A percentile compares a stretch with the other conserved stretches of the same genome.
Evolutionary conservation across 2,888 invertebrate species (phyloP).

Genomic region (Chorisops tibialis): DNA sequence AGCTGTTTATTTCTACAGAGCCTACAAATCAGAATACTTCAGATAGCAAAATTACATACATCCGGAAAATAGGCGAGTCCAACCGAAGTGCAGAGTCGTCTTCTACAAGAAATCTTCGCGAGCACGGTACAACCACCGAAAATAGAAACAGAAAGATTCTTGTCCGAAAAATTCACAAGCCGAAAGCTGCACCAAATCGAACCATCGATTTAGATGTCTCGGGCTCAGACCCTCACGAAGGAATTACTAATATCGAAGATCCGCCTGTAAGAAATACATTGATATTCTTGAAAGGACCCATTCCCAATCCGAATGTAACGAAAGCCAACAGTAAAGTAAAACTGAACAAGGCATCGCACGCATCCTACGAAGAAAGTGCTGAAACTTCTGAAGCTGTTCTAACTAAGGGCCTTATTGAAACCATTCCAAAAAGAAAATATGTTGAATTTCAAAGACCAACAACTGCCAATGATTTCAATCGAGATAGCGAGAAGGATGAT

Average conservation of each 20-base stretch:
- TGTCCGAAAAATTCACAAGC: not conserved
- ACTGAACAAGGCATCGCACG: not conserved
- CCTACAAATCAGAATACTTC: not conserved
- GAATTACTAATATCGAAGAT: not conserved
- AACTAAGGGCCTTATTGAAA: too few relatives aligned
- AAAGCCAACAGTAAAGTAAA: not conserved
- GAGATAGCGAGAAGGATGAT: constrained; percentile 6
- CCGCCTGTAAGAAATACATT: constrained; percentile 25
- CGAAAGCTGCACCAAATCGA: not conserved
- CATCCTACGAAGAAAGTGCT: not conserved
- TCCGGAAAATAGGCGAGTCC: not conserved
- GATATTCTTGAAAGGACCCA: constrained; percentile 29
- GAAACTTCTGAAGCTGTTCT: not conserved
- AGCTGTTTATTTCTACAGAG: not conserved
- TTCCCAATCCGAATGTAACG: constrained; percentile 1
- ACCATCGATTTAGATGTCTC: not conserved
- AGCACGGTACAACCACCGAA: not conserved
- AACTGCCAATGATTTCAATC: not conserved
- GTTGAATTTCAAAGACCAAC: not conserved
- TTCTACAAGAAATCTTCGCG: not conserved
- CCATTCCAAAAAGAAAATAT: too few relatives aligned
- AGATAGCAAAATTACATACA: not conserved
- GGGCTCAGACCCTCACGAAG: constrained; percentile 2
- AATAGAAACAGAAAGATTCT: not conserved
- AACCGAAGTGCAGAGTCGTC: not conserved